Percentiles rank a stretch among this genome's conserved stretches.
These are phyloP conservation scores for Anolis apletophallus DNA, from an alignment of 2,797 vertebrate species.

Conservation along the genomic window DNA sequence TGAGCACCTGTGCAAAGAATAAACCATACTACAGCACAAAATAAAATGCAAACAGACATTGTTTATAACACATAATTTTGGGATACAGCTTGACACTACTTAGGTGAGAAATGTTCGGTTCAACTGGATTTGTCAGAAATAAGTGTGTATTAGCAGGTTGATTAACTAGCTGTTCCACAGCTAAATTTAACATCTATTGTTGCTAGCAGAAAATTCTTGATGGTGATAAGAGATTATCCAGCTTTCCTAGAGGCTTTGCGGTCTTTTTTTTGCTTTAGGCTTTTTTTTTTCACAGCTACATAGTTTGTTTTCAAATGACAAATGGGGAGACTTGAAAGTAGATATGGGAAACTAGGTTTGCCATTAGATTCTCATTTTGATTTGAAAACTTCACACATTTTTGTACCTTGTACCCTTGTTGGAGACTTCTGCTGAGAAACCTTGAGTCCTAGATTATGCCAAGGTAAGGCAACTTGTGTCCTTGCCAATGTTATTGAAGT, in stretches of 20 bases:
- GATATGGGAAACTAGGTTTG: not conserved
- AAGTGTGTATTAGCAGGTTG: slow-evolving; percentile 37
- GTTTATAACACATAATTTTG: slow-evolving; percentile 45
- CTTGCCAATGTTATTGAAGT: too few species aligned
- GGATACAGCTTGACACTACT: slow-evolving; percentile 29
- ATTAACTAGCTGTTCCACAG: slow-evolving; percentile 35
- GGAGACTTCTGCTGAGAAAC: too few species aligned
- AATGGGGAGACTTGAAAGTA: not conserved
- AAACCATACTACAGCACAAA: not conserved
- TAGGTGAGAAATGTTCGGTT: slow-evolving; percentile 44
- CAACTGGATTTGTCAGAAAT: slow-evolving; percentile 38
- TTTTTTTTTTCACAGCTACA: not conserved
- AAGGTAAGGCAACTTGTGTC: too few species aligned
- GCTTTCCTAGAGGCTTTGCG: slow-evolving; percentile 19
- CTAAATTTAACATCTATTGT: slow-evolving; percentile 51
- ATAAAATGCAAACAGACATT: slow-evolving; percentile 42
- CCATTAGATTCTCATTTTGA: not conserved
- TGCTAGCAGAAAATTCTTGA: slow-evolving; percentile 25
- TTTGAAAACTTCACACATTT: not conserved
- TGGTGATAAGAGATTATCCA: slow-evolving; percentile 26
- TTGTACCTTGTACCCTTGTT: too few species aligned
- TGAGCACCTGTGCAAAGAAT: slow-evolving; percentile 39
- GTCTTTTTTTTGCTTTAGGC: slow-evolving; percentile 1
- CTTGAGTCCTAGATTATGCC: too few species aligned
- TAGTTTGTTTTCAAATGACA: slow-evolving; percentile 15